Evolutionary conservation across 2,797 vertebrate genomes (phyloP).

Genomic region (Darevskia nairensis): DNA sequence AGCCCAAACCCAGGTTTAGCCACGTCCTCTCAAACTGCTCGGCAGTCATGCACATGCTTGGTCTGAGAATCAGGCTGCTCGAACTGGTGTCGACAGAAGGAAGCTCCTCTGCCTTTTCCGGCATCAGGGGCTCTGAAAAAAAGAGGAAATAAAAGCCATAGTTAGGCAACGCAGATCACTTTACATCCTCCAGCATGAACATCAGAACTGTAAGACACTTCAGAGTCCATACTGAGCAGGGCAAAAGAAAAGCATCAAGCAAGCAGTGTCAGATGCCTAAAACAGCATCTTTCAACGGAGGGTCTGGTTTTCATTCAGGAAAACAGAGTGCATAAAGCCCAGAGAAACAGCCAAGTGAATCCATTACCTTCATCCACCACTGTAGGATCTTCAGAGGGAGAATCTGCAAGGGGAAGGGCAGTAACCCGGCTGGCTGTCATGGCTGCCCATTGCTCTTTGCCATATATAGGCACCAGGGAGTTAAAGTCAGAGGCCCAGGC

Average conservation of each 20-base stretch:
- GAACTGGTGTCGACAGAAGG: constrained; percentile 54
- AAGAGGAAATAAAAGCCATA: constrained; percentile 37
- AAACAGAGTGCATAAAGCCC: neutral
- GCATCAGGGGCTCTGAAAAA: constrained; percentile 71
- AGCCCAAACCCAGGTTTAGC: constrained; percentile 77
- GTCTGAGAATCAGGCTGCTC: constrained; percentile 69
- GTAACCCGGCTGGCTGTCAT: constrained; percentile 62
- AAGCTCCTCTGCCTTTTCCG: constrained; percentile 65
- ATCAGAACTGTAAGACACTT: neutral
- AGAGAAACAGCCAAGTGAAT: constrained; percentile 10
- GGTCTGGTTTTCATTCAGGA: neutral
- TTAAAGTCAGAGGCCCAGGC: constrained; percentile 90
- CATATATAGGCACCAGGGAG: constrained; percentile 85
- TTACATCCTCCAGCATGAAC: neutral
- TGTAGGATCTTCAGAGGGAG: constrained; percentile 37
- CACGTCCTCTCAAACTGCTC: constrained; percentile 91
- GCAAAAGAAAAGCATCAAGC: neutral
- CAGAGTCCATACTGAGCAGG: neutral
- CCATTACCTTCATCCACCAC: constrained; percentile 63
- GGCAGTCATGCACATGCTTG: constrained; percentile 81
- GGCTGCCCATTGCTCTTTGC: constrained; percentile 71
- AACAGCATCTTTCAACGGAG: neutral
- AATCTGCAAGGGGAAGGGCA: constrained; percentile 43
- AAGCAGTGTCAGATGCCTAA: neutral
- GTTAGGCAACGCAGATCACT: neutral